A percentile compares a stretch with the other conserved stretches of the same genome.
phyloP scores from a whole-genome alignment of 2,113 vertebrate species.

The Neolamprologus kungweensis region DNA sequence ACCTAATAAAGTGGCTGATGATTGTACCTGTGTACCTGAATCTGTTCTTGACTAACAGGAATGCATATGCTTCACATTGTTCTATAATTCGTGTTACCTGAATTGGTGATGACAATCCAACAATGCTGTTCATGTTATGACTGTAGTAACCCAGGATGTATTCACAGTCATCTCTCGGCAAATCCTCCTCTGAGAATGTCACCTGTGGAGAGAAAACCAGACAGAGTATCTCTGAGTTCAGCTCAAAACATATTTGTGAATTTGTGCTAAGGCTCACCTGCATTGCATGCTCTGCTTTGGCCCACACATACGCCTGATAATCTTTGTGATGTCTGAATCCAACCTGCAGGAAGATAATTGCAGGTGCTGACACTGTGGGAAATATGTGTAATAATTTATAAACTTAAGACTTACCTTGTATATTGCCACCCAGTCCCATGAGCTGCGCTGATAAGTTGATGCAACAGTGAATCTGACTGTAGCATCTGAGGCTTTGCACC shows the following conservation, averaged over 20 bases:
- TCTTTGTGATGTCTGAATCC: conserved; percentile 96
- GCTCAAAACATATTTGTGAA: neutral
- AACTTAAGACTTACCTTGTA: conserved; percentile 75
- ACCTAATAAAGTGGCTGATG: neutral
- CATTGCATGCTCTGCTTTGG: conserved; percentile 76
- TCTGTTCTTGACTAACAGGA: neutral
- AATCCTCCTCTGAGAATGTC: conserved; percentile 83
- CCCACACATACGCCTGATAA: conserved; percentile 89
- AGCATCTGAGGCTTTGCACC: conserved; percentile 84
- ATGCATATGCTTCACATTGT: neutral
- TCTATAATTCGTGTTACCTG: conserved; percentile 72
- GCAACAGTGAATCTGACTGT: conserved; percentile 79
- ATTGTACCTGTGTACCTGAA: neutral
- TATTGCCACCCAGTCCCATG: conserved; percentile 98
- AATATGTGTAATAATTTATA: neutral
- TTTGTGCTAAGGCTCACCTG: conserved; percentile 34
- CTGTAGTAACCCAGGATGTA: conserved; percentile 94
- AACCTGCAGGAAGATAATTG: conserved; percentile 65
- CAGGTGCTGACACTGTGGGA: neutral
- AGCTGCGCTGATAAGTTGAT: conserved; percentile 82
- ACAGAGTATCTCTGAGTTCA: neutral
- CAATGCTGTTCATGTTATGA: conserved; percentile 82
- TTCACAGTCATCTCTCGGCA: conserved; percentile 88
- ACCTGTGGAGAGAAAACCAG: conserved; percentile 65
- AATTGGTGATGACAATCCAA: conserved; percentile 87